These are phyloP conservation scores for Drosophila nikananu DNA, from an alignment of 1,140 invertebrate genomes.

Conservation along the genomic window DNA sequence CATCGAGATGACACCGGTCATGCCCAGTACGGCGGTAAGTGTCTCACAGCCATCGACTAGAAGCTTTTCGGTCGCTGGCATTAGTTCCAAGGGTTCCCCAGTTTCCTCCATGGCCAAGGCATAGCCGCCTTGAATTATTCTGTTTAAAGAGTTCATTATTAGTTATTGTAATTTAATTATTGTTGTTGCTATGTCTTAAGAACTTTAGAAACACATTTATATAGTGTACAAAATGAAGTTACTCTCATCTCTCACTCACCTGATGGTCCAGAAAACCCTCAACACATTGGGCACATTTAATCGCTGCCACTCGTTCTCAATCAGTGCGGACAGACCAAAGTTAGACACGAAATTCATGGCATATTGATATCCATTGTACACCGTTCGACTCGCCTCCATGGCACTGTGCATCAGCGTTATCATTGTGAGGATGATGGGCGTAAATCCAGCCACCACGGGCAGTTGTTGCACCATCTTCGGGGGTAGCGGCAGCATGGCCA, in stretches of 20 bases:
- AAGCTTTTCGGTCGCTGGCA: constrained; percentile 87
- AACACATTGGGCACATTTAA: constrained; percentile 95
- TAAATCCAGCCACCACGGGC: constrained; percentile 89
- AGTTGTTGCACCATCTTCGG: constrained; percentile 88
- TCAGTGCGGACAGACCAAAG: constrained; percentile 92
- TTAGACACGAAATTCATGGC: constrained; percentile 90
- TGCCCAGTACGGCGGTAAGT: constrained; percentile 94
- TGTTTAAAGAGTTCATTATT: constrained; percentile 12
- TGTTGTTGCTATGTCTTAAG: background rate
- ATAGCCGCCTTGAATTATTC: constrained; percentile 82
- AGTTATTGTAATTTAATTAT: background rate
- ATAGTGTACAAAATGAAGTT: background rate
- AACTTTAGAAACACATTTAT: background rate
- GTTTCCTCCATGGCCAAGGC: constrained; percentile 85
- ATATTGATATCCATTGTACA: constrained; percentile 90
- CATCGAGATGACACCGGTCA: constrained; percentile 95
- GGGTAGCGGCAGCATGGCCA: constrained; percentile 90
- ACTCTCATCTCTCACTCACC: constrained; percentile 75
- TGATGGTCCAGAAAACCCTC: constrained; percentile 94
- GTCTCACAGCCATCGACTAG: constrained; percentile 96
- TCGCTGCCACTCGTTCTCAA: constrained; percentile 95
- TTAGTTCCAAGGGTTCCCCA: constrained; percentile 83
- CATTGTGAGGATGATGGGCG: constrained; percentile 90
- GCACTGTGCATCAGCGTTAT: constrained; percentile 90
- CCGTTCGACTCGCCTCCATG: constrained; percentile 88